A percentile compares a stretch with the other conserved stretches of the same genome.
phyloP scores from a whole-genome alignment of 92 coral and sea anemone genomes.

The Zoanthus solanderi region DNA sequence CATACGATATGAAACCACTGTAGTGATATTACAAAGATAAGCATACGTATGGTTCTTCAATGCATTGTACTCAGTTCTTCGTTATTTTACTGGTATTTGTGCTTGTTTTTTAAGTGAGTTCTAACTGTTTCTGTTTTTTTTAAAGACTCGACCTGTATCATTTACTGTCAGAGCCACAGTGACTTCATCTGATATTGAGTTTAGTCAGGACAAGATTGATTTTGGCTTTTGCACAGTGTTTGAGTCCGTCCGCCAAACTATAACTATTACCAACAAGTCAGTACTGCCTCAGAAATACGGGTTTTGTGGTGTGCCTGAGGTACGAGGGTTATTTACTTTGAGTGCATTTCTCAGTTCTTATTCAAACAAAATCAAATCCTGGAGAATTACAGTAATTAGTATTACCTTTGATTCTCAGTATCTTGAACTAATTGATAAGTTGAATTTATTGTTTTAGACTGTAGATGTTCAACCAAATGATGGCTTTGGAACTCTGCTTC shows the following conservation, averaged over 20 bases:
- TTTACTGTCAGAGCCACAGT: slow-evolving; percentile 90
- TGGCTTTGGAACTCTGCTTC: slow-evolving; percentile 97
- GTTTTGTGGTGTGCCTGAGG: slow-evolving; percentile 98
- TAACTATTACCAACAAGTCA: slow-evolving; percentile 88
- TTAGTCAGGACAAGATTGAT: slow-evolving; percentile 81
- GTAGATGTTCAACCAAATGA: slow-evolving; percentile 99
- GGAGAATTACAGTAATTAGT: too few relatives aligned
- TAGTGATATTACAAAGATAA: too few relatives aligned
- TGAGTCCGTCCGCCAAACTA: slow-evolving; percentile 93
- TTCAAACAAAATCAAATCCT: background rate
- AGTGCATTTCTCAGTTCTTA: background rate
- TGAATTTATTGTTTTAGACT: slow-evolving; percentile 64
- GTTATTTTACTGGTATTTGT: background rate
- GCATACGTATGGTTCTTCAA: too few relatives aligned
- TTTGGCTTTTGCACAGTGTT: slow-evolving; percentile 91
- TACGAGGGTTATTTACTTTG: slow-evolving; percentile 36
- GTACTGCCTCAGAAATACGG: slow-evolving; percentile 95
- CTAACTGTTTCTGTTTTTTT: background rate
- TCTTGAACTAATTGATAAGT: too few relatives aligned
- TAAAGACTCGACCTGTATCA: slow-evolving; percentile 93
- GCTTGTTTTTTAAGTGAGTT: background rate
- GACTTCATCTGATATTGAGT: slow-evolving; percentile 95
- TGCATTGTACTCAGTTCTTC: too few relatives aligned
- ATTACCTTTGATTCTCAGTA: too few relatives aligned
- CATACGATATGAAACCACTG: too few relatives aligned